Evolutionary conservation across 1,140 invertebrate species (phyloP).

Genomic region (Adoxophyes honmai): DNA sequence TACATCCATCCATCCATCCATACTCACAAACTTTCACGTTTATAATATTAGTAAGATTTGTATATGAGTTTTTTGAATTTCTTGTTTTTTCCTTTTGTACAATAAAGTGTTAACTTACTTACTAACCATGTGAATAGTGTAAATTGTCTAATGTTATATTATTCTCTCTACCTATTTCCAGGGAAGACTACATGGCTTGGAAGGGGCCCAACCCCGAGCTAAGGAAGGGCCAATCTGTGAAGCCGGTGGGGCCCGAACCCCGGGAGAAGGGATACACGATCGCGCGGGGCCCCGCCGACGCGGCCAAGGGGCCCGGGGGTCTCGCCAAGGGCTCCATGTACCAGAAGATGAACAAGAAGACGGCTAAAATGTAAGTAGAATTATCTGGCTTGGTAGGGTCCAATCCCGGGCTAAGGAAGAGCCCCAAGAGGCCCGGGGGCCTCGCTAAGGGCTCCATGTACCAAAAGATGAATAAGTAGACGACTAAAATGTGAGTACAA

Average conservation of each 20-base stretch:
- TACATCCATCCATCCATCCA: too few species aligned
- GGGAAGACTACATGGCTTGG: conserved; percentile 62
- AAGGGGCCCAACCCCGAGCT: conserved; percentile 59
- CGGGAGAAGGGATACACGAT: conserved; percentile 24
- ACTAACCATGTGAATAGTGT: too few species aligned
- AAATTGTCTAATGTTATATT: too few species aligned
- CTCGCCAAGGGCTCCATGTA: conserved; percentile 58
- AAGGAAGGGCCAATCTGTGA: conserved; percentile 36
- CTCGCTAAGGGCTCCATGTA: conserved; percentile 57
- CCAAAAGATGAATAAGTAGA: conserved; percentile 56
- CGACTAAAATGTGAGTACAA: conserved; percentile 54
- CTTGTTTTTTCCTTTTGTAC: too few species aligned
- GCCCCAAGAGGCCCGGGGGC: conserved; percentile 35
- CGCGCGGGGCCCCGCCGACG: conserved; percentile 38
- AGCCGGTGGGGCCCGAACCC: conserved; percentile 43
- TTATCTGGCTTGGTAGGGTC: conserved; percentile 36
- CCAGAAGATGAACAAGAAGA: conserved; percentile 57
- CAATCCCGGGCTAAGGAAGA: conserved; percentile 48
- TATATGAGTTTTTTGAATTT: too few species aligned
- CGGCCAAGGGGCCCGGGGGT: conserved; percentile 34
- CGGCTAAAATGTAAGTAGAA: conserved; percentile 56
- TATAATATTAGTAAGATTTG: too few species aligned
- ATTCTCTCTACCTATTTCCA: conserved; percentile 17
- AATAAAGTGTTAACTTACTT: too few species aligned
- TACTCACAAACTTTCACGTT: too few species aligned